These are phyloP conservation scores for Paradoxurus hermaphroditus DNA, from an alignment of 2,113 vertebrate species.

Conservation along the genomic window DNA sequence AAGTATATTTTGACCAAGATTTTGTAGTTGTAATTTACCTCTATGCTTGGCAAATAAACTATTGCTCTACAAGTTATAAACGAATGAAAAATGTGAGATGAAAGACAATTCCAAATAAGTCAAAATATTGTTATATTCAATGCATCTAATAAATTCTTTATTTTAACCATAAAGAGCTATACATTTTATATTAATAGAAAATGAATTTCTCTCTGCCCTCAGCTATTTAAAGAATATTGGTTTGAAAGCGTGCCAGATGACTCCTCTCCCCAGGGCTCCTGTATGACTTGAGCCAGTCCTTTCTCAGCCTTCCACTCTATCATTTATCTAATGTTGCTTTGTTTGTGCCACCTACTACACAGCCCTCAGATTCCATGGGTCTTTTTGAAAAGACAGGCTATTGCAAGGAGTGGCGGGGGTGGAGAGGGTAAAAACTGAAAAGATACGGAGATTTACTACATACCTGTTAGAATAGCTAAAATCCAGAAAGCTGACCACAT, in stretches of 20 bases:
- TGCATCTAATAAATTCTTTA: slow-evolving; percentile 47
- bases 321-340: neutral
- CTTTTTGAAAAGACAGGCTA: neutral
- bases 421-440: neutral
- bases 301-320: neutral
- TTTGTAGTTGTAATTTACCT: slow-evolving; percentile 18
- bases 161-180: slow-evolving; percentile 52
- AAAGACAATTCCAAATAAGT: slow-evolving; percentile 49
- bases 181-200: slow-evolving; percentile 53
- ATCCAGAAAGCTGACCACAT: neutral
- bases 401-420: neutral
- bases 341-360: neutral
- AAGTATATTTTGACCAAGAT: slow-evolving; percentile 42
- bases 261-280: neutral
- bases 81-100: slow-evolving; percentile 13
- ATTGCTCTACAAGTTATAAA: slow-evolving; percentile 1
- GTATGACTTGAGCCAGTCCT: neutral
- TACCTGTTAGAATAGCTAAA: neutral
- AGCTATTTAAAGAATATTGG: slow-evolving; percentile 48
- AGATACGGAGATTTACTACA: neutral
- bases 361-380: neutral
- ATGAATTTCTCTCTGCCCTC: slow-evolving; percentile 50
- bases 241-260: slow-evolving; percentile 26
- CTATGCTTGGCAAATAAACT: slow-evolving; percentile 8
- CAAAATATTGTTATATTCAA: slow-evolving; percentile 40